Evolutionary conservation across 2,113 vertebrate genomes (phyloP), one percentile per base, ranked within the genome.

Genomic region (Pampusana beccarii): DNA sequence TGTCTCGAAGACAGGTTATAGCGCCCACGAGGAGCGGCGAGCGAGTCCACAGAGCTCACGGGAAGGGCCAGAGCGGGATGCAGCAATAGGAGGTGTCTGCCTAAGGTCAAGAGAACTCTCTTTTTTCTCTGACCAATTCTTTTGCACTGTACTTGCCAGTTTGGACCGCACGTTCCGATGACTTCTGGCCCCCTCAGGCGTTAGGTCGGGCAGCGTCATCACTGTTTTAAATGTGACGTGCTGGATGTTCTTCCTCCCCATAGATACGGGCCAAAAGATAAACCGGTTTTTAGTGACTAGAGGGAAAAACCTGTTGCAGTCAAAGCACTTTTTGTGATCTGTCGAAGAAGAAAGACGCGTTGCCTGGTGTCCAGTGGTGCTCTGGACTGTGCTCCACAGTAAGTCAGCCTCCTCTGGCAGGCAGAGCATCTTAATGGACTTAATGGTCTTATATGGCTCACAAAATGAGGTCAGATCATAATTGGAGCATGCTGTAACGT

Each of bases 41-140:
- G 53, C 0, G 1, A 64, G 48, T 51, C 70, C 56, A 9, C 4
- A 2, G 34, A 85, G 40, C 38, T 50, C 0, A 0, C 25, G 78
- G 48, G 48, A 66, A 48, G 34, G 17, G 38, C 34, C 0, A 0
- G 3, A 36, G 46, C 50, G 24, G n/a, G 60, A 67, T 40, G 85
- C 70, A 81, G 66, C 23, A n/a, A 3, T 38, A 46, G 34, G 2
- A 25, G 5, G 17, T 74, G 26, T 33, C 34, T 54, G 10, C 19
- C 53, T 26, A 33, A 87, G 57, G 33, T 33, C 46, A 69, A 40
- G 62, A 70, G 92, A 88, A 53, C 67, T 0, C 6, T 50, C 18
- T 28, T 83, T 28, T 80, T 57, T 13, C 42, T 67, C 48, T 34
- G 29, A 88, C 38, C 23, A 51, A 5, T 56, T 86, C 9, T 64